phyloP scores from a whole-genome alignment of 1,140 invertebrate species.

The Pemphigus obesinymphae region DNA sequence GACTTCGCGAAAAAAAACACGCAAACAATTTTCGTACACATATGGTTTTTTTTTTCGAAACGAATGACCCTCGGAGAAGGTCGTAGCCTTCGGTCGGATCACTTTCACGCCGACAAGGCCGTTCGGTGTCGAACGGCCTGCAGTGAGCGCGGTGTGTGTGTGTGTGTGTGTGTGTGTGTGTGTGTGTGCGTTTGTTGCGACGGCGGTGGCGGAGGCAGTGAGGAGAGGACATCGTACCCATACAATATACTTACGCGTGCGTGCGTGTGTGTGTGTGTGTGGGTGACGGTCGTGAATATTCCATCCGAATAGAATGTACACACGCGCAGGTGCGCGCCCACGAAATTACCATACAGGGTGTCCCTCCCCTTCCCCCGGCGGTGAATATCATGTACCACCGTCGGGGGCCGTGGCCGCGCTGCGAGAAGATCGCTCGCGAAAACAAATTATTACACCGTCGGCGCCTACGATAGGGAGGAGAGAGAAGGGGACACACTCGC shows the following conservation, averaged over 20 bases:
- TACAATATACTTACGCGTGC: no score
- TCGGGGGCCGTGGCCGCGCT: not conserved
- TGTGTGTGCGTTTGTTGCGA: no score
- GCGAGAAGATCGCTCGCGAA: no score
- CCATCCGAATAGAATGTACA: constrained; percentile 3
- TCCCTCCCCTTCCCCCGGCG: not conserved
- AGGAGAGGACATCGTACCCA: not conserved
- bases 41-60: no score
- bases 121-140: not conserved
- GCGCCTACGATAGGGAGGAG: not conserved
- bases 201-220: not conserved
- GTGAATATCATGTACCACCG: not conserved
- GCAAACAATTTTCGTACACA: not conserved
- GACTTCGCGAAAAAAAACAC: not conserved
- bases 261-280: not conserved
- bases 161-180: not conserved
- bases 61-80: constrained; percentile 35
- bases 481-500: not conserved
- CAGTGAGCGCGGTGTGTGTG: not conserved
- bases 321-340: not conserved
- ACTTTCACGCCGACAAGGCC: constrained; percentile 37
- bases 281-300: constrained; percentile 35
- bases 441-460: no score
- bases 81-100: constrained; percentile 34
- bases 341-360: constrained; percentile 17